phyloP scores from a whole-genome alignment of 2,797 vertebrate species.

The Salmo trutta region DNA sequence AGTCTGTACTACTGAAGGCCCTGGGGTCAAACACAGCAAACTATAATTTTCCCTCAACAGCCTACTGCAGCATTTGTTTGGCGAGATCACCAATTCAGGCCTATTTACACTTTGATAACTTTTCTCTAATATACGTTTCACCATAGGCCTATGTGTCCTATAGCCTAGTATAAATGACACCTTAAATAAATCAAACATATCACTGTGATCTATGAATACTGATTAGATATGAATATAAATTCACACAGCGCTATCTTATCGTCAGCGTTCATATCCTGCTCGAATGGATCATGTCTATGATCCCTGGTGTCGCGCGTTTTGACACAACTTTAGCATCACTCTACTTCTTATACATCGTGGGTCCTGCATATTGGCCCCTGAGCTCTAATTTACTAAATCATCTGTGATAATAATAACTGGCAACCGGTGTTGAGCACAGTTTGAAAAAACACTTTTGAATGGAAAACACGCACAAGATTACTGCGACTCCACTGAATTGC shows the following conservation, averaged over 20 bases:
- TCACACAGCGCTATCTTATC: background rate
- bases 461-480: background rate
- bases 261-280: constrained; percentile 10
- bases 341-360: constrained; percentile 16
- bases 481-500: background rate
- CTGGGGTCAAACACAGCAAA: background rate
- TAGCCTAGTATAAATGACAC: constrained; percentile 8
- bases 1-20: background rate
- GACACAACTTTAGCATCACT: constrained; percentile 15
- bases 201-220: constrained; percentile 18
- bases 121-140: constrained; percentile 4
- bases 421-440: background rate
- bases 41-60: background rate
- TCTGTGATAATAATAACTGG: background rate
- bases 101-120: background rate
- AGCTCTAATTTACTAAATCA: constrained; percentile 9
- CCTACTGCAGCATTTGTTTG: background rate
- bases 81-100: background rate
- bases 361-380: constrained; percentile 6
- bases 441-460: background rate
- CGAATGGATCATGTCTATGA: background rate
- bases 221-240: constrained; percentile 15
- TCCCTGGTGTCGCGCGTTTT: constrained; percentile 6
- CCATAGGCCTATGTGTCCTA: background rate
- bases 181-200: constrained; percentile 19